Conservation (phyloP, 2,888 invertebrate species). For the Cylindroiulus punctatus region DNA sequence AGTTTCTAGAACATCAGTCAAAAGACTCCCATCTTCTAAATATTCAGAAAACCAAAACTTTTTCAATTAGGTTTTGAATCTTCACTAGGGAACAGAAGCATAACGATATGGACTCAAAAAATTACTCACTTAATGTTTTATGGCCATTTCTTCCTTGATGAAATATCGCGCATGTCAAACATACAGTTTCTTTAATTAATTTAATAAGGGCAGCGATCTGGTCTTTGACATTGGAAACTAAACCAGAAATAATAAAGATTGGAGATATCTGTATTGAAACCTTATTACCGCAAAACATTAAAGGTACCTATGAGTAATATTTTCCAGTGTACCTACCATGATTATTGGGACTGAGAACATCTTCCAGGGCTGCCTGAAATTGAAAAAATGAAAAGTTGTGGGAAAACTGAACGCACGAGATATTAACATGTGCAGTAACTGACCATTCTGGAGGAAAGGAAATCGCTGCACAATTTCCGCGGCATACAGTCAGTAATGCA, state of each 20-base stretch:
- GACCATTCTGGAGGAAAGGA: slow-evolving; percentile 52
- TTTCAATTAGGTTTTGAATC: no score
- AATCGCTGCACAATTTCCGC: slow-evolving; percentile 52
- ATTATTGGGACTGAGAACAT: slow-evolving; percentile 44
- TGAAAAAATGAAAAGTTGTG: neutral
- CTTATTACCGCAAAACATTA: neutral
- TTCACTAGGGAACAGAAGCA: no score
- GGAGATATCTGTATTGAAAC: neutral
- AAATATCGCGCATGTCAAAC: slow-evolving; percentile 44
- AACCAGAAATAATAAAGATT: neutral
- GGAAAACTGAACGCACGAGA: neutral
- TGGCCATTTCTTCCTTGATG: neutral
- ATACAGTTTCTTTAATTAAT: slow-evolving; percentile 41
- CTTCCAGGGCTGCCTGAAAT: slow-evolving; percentile 30
- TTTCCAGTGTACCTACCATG: slow-evolving; percentile 33
- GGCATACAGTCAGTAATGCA: slow-evolving; percentile 29
- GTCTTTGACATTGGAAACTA: slow-evolving; percentile 54
- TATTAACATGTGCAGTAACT: neutral
- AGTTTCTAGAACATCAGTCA: slow-evolving; percentile 5
- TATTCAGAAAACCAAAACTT: neutral
- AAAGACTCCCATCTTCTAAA: neutral
- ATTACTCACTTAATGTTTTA: neutral
- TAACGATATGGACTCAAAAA: neutral
- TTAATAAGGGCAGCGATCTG: slow-evolving; percentile 15
- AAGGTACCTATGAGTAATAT: neutral